A percentile compares a stretch with the other conserved stretches of the same genome.
Conservation (phyloP, 2,888 invertebrate genomes). For the Agonopterix heracliana region DNA sequence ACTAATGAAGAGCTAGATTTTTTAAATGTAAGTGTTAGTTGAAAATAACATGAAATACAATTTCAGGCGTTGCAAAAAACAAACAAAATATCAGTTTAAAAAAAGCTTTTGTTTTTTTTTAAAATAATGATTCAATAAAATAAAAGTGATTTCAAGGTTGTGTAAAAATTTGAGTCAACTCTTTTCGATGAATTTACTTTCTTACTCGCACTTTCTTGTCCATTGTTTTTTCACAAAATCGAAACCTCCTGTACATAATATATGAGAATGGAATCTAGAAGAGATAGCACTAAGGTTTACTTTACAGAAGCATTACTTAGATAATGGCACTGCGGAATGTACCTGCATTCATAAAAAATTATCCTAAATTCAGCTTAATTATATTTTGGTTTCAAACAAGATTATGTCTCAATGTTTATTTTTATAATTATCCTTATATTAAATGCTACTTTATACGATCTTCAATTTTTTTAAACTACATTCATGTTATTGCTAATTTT, state of each 20-base stretch:
- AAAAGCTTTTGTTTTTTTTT: slow-evolving; percentile 2
- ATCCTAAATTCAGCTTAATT: slow-evolving; percentile 63
- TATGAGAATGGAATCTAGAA: background rate
- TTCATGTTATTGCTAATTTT: slow-evolving; percentile 64
- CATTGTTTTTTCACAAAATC: no score
- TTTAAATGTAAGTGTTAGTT: no score
- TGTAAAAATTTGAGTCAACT: no score
- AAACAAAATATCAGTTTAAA: slow-evolving; percentile 16
- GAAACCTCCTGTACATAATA: background rate
- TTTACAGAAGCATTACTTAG: slow-evolving; percentile 57
- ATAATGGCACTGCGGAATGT: slow-evolving; percentile 73
- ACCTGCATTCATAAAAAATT: slow-evolving; percentile 70
- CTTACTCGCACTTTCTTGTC: no score
- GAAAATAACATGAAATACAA: slow-evolving; percentile 17
- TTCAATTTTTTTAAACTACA: slow-evolving; percentile 35
- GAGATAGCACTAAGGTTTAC: background rate
- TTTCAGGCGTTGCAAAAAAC: no score
- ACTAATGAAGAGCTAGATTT: slow-evolving; percentile 62
- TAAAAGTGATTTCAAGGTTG: no score
- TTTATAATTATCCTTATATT: slow-evolving; percentile 42
- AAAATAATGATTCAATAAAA: background rate
- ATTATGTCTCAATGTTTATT: slow-evolving; percentile 46
- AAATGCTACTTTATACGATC: slow-evolving; percentile 50
- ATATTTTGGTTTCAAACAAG: slow-evolving; percentile 62
- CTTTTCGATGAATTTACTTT: no score